phyloP scores from a whole-genome alignment of 1,140 invertebrate species.

The Panagrolaimus sp. region DNA sequence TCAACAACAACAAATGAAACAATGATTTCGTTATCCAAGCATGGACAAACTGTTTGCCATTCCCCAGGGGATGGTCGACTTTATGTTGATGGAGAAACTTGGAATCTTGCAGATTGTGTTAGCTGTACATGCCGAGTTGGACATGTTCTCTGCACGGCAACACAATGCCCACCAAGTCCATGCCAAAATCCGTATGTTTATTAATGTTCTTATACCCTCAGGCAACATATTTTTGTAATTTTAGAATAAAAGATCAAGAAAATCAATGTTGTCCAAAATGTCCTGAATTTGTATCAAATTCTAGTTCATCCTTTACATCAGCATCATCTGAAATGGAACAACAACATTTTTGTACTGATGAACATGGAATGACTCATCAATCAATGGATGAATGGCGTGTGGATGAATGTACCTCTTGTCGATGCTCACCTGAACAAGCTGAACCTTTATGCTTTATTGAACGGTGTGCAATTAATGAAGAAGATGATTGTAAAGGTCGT shows the following conservation, averaged over 20 bases:
- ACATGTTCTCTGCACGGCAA: conserved; percentile 61
- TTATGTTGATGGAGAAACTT: conserved; percentile 40
- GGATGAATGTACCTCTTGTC: conserved; percentile 37
- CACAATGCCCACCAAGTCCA: conserved; percentile 29
- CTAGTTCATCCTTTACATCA: neutral
- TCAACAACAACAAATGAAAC: neutral
- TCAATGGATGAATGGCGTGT: conserved; percentile 22
- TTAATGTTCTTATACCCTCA: too few relatives aligned
- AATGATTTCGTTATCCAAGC: neutral
- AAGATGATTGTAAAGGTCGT: conserved; percentile 19
- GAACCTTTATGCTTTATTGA: conserved; percentile 16
- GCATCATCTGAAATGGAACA: neutral
- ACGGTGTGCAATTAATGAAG: neutral
- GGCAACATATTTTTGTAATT: too few relatives aligned
- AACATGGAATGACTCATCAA: conserved; percentile 22
- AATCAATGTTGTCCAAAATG: neutral
- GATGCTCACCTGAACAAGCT: conserved; percentile 8
- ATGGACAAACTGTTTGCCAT: conserved; percentile 15
- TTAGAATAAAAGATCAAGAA: conserved; percentile 15
- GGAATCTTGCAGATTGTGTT: conserved; percentile 60
- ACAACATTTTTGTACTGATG: conserved; percentile 27
- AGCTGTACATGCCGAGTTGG: conserved; percentile 64
- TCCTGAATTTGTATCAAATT: neutral
- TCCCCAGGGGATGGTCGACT: conserved; percentile 22
- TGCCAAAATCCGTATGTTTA: conserved; percentile 55